These are phyloP conservation scores for Oegoconia quadripuncta DNA, from an alignment of 2,888 invertebrate species.

Conservation along the genomic window DNA sequence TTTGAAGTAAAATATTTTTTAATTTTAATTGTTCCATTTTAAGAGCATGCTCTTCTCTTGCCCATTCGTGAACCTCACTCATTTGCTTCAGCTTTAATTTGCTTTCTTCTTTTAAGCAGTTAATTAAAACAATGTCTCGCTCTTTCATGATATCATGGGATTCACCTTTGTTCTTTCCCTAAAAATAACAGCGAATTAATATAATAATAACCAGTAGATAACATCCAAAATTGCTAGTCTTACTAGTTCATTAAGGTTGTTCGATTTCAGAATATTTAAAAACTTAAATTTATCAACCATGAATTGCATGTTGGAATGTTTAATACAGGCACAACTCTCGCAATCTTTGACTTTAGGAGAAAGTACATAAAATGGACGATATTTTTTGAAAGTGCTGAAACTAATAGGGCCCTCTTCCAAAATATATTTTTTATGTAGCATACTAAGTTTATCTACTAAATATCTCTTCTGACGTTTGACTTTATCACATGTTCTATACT, in stretches of 20 bases:
- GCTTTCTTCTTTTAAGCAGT: too few relatives aligned
- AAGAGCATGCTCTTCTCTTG: too few relatives aligned
- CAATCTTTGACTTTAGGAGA: slow-evolving; percentile 16
- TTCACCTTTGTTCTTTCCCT: too few relatives aligned
- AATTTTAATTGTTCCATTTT: too few relatives aligned
- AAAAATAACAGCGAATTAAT: too few relatives aligned
- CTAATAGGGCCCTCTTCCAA: slow-evolving; percentile 13
- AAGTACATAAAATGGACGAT: slow-evolving; percentile 19
- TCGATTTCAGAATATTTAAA: slow-evolving; percentile 7
- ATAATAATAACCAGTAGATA: too few relatives aligned
- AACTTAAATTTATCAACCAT: slow-evolving; percentile 13
- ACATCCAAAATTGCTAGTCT: too few relatives aligned
- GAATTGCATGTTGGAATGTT: slow-evolving; percentile 19
- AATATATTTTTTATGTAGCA: slow-evolving; percentile 14
- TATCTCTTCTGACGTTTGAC: slow-evolving; percentile 9
- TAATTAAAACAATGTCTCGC: too few relatives aligned
- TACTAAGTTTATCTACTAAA: slow-evolving; percentile 8
- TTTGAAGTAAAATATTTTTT: too few relatives aligned
- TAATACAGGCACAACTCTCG: slow-evolving; percentile 20
- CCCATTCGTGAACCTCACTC: too few relatives aligned
- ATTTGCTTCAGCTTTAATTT: too few relatives aligned
- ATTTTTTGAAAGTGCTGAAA: slow-evolving; percentile 21
- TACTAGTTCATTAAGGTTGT: slow-evolving; percentile 13
- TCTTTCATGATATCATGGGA: too few relatives aligned
- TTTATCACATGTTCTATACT: slow-evolving; percentile 16